Percentiles rank a stretch among this genome's conserved stretches.
phyloP scores from a whole-genome alignment of 2,797 vertebrate species.

The Enteromius thamalakanensis region DNA sequence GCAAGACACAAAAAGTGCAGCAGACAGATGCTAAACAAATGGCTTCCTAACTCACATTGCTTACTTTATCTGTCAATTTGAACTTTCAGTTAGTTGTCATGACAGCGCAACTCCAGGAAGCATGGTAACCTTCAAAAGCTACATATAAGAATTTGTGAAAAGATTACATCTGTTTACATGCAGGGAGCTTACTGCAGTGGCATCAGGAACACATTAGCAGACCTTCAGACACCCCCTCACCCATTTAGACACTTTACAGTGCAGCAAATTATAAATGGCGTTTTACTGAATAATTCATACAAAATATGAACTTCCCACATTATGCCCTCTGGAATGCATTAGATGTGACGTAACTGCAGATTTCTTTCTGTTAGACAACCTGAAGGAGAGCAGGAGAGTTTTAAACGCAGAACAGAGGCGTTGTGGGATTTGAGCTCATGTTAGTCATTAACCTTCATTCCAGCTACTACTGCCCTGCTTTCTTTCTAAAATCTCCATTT shows the following conservation, averaged over 20 bases:
- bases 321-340: neutral
- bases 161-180: neutral
- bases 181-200: neutral
- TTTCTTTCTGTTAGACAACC: slow-evolving; percentile 25
- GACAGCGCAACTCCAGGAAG: neutral
- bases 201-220: neutral
- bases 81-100: slow-evolving; percentile 8
- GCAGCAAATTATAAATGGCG: neutral
- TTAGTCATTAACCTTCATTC: slow-evolving; percentile 77
- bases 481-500: slow-evolving; percentile 29
- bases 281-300: slow-evolving; percentile 5
- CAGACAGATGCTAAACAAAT: neutral
- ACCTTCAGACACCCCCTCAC: neutral
- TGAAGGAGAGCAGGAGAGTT: slow-evolving; percentile 49
- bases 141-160: neutral
- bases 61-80: neutral
- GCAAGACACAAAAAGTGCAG: neutral
- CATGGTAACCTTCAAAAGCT: neutral
- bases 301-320: neutral
- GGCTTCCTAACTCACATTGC: neutral
- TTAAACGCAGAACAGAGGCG: slow-evolving; percentile 49
- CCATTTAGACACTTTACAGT: slow-evolving; percentile 3
- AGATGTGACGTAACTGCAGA: neutral
- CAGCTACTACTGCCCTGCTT: slow-evolving; percentile 60
- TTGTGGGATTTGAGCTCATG: slow-evolving; percentile 73